Base-by-base conservation (phyloP, 2,888 invertebrate species). In the Drosophila kanekoi region DNA sequence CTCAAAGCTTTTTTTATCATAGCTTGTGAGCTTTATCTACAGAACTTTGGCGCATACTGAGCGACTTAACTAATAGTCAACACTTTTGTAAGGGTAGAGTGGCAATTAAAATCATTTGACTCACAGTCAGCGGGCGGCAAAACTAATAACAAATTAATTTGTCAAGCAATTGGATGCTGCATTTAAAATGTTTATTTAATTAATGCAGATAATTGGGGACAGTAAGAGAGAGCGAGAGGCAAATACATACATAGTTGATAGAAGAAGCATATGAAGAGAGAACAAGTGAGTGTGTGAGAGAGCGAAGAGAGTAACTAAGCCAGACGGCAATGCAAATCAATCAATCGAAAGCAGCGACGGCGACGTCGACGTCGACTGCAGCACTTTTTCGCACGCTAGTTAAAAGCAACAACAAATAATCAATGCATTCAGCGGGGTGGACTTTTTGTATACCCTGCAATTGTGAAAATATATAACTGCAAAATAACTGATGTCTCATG, bases 101-200 rank as follows among this genome's bases (percentile, higher is more conserved):
- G 49, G 61, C 72, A 78, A 88, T 86, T 86, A 81, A 86, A 78
- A 77, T 68, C 72, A 60, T 67, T 82, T 67, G 61, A 79, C 54
- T 58, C 43, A 52, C 18, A 60, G 41, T 56, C 61, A 62, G 52
- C 66, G 48, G 66, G 57, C 72, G 74, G 48, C 54, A 76, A 60
- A 63, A 68, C 43, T 77, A 82, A 75, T 69, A 69, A 62, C 65
- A 79, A 81, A 89, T 85, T 89, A 77, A 89, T 78, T 86, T 86
- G 70, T 74, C 70, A 67, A 80, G 77, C 80, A 75, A 79, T 83
- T 83, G 75, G 65, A 77, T 52, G 72, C 64, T 79, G 74, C 76
- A 76, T 80, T 87, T 77, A 56, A 80, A 78, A 73, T 79, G 71
- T 72, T 79, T 81, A 77, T 87, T 85, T 73, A 89, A 87, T 83